phyloP scores from a whole-genome alignment of 2,888 invertebrate species.

The Chalcis sispes region DNA sequence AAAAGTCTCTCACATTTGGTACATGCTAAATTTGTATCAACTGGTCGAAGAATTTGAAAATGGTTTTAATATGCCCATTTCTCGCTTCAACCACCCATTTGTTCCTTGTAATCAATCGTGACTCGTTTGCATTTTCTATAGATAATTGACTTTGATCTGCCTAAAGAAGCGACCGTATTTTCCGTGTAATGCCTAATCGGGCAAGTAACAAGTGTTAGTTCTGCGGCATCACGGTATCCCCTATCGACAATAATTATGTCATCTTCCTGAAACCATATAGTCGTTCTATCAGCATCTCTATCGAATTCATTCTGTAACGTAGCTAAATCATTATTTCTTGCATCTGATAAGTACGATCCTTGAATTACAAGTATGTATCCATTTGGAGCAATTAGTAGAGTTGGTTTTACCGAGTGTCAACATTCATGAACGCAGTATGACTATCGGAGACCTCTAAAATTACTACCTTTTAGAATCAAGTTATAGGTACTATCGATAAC shows the following conservation, averaged over 20 bases:
- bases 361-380: conserved; percentile 44
- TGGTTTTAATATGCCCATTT: conserved; percentile 57
- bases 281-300: conserved; percentile 21
- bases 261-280: conserved; percentile 38
- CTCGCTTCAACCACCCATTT: conserved; percentile 51
- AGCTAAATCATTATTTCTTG: conserved; percentile 42
- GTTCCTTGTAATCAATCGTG: conserved; percentile 59
- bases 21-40: conserved; percentile 36
- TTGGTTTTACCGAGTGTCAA: conserved; percentile 56
- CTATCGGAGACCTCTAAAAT: conserved; percentile 42
- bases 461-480: conserved; percentile 3
- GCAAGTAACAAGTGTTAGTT: too few relatives aligned
- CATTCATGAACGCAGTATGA: conserved; percentile 53
- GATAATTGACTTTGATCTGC: conserved; percentile 49
- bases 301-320: conserved; percentile 42
- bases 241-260: conserved; percentile 44
- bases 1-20: conserved; percentile 50
- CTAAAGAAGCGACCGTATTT: conserved; percentile 31
- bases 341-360: conserved; percentile 52
- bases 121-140: conserved; percentile 56
- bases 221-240: conserved; percentile 48
- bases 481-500: conserved; percentile 6
- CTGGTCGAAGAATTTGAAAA: conserved; percentile 46
- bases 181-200: conserved; percentile 16
- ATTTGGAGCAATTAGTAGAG: conserved; percentile 50